phyloP scores from a whole-genome alignment of 2,797 vertebrate species.

The Propithecus deckenii region DNA sequence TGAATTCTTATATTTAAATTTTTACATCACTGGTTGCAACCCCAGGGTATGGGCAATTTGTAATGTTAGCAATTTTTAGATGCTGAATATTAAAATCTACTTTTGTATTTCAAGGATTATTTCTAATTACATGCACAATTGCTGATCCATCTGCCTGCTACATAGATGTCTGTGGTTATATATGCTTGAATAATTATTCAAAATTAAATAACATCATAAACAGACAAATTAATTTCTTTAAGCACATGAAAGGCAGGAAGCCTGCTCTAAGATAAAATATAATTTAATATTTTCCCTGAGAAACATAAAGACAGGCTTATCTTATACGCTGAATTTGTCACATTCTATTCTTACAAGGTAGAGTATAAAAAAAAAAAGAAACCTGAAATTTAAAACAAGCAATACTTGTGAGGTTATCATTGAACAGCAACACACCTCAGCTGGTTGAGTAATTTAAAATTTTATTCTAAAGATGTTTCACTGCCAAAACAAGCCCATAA shows the following conservation, averaged over 20 bases:
- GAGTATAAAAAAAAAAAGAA: constrained; percentile 30
- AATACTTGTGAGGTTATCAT: constrained; percentile 62
- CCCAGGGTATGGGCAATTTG: constrained; percentile 56
- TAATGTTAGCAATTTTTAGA: constrained; percentile 72
- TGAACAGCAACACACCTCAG: constrained; percentile 32
- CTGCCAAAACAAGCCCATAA: constrained; percentile 50
- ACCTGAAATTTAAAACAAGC: constrained; percentile 63
- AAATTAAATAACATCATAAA: constrained; percentile 88
- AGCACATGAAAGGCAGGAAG: constrained; percentile 75
- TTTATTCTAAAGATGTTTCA: constrained; percentile 58
- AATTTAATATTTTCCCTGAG: constrained; percentile 66
- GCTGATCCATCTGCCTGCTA: constrained; percentile 87
- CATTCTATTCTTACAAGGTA: constrained; percentile 66
- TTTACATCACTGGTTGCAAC: constrained; percentile 69
- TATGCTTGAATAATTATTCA: constrained; percentile 86
- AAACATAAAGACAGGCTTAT: constrained; percentile 72
- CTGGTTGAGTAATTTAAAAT: constrained; percentile 63
- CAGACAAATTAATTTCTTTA: constrained; percentile 84
- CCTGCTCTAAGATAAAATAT: constrained; percentile 75
- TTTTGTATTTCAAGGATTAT: constrained; percentile 82
- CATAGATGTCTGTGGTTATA: constrained; percentile 83
- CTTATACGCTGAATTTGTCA: constrained; percentile 51
- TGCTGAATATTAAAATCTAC: constrained; percentile 82
- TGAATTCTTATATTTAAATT: constrained; percentile 56
- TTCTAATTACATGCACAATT: constrained; percentile 88